Percentiles rank a stretch among this genome's conserved stretches.
phyloP scores from a whole-genome alignment of 1,140 invertebrate species.

The Steinernema khuongi region DNA sequence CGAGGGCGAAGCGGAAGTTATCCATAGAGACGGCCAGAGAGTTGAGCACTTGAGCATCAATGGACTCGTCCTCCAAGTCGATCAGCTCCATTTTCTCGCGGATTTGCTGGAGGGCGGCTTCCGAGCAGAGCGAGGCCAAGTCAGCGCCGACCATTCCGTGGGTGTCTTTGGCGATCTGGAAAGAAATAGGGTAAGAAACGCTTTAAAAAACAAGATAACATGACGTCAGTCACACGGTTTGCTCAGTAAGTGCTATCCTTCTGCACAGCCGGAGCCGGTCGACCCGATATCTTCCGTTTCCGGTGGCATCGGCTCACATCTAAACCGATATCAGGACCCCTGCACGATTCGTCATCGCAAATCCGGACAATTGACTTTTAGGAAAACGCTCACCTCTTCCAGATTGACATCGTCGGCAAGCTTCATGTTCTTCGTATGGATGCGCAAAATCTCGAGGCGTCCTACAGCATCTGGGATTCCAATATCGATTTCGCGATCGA shows the following conservation, averaged over 20 bases:
- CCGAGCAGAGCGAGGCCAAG: conserved; percentile 92
- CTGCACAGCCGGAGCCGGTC: not conserved
- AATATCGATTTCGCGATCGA: conserved; percentile 60
- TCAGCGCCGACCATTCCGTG: conserved; percentile 97
- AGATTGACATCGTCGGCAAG: conserved; percentile 93
- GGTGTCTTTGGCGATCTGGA: conserved; percentile 86
- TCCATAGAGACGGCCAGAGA: conserved; percentile 96
- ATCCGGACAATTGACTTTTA: conserved; percentile 19
- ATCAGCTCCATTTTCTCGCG: conserved; percentile 99
- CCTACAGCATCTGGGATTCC: too few relatives aligned
- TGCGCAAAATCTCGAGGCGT: too few relatives aligned
- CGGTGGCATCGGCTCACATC: conserved; percentile 38
- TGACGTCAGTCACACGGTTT: not conserved
- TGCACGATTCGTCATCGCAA: conserved; percentile 48
- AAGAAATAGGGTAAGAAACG: too few relatives aligned
- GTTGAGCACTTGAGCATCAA: conserved; percentile 93
- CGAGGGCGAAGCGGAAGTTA: conserved; percentile 96
- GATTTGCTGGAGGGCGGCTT: conserved; percentile 97
- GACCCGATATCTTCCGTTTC: not conserved
- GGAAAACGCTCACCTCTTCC: conserved; percentile 69
- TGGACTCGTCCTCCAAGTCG: conserved; percentile 95
- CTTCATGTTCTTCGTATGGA: too few relatives aligned
- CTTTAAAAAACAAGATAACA: not conserved
- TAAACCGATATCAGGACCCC: conserved; percentile 47
- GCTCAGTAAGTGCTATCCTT: conserved; percentile 14